Evolutionary conservation across 2,113 vertebrate species (phyloP), one percentile per base, ranked within the genome.

Genomic region (Apodemus sylvaticus): DNA sequence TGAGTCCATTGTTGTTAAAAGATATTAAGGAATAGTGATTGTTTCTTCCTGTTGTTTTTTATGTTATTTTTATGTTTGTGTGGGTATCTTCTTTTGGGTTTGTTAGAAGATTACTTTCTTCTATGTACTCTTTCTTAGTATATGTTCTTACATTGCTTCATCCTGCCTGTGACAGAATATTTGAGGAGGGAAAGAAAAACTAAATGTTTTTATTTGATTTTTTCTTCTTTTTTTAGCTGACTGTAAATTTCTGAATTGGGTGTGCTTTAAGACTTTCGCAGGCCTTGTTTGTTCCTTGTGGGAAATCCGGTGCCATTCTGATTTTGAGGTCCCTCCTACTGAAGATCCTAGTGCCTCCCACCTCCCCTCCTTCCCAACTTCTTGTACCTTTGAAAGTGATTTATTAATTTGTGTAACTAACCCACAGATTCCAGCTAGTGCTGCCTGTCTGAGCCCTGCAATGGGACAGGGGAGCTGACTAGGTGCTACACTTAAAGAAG

Each of bases 231-330:
- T 36, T 70, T 71, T 86, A 77, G 9, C 68, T 86, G 77, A 73
- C 1, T 82, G 7, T 92, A 94, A 78, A 93, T 53, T 73, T 94
- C 58, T 86, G 66, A 45, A 29, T 96, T 94, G 70, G 48, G 91
- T 95, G 60, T 90, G 12, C 74, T 53, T 87, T 62, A 88, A 94
- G 73, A 60, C 36, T 95, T 92, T 94, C 64, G 55, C 94, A 96
- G 78, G 20, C 22, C 51, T 31, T 64, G 0, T 73, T 66, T 89
- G 3, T 91, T 86, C n/a, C 26, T 74, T 58, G 42, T 89, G 39
- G 85, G 51, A 88, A 88, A 22, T 74, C 34, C n/a, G 19, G 51
- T 66, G 81, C 51, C 20, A 0, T 70, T 89, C 13, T 62, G 53
- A 71, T 79, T 29, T 94, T 62, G 64, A 48, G 66, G 53, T n/a